Conservation (phyloP, 2,113 vertebrate species). For the Acrocephalus kingi region DNA sequence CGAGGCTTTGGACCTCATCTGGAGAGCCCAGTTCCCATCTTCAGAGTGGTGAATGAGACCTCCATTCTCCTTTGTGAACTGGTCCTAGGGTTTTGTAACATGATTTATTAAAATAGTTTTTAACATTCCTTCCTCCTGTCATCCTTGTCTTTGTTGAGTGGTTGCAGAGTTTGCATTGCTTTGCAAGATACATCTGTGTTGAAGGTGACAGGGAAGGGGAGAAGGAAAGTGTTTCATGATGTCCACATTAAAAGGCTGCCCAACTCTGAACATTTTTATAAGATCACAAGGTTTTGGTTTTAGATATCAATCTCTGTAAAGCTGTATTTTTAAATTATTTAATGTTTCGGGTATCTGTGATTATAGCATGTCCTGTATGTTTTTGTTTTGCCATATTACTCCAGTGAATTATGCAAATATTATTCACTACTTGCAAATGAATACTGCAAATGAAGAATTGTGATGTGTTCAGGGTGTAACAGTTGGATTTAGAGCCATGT, state of each 20-base stretch:
- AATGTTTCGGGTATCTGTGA: neutral
- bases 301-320: neutral
- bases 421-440: neutral
- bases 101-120: constrained; percentile 56
- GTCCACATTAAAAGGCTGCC: neutral
- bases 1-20: neutral
- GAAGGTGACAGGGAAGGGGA: neutral
- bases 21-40: neutral
- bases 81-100: constrained; percentile 43
- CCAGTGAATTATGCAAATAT: neutral
- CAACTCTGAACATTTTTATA: neutral
- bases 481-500: neutral
- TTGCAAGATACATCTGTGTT: neutral
- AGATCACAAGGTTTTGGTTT: neutral
- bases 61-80: neutral
- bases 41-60: neutral
- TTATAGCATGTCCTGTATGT: neutral
- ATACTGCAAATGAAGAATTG: neutral
- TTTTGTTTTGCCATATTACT: neutral
- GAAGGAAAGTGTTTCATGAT: neutral
- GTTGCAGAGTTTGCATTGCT: neutral
- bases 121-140: constrained; percentile 14
- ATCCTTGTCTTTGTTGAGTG: neutral
- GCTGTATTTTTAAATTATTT: neutral
- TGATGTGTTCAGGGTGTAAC: neutral